A percentile compares a stretch with the other conserved stretches of the same genome.
Conservation (phyloP, 2,888 invertebrate genomes). For the Orchesella flavescens region DNA sequence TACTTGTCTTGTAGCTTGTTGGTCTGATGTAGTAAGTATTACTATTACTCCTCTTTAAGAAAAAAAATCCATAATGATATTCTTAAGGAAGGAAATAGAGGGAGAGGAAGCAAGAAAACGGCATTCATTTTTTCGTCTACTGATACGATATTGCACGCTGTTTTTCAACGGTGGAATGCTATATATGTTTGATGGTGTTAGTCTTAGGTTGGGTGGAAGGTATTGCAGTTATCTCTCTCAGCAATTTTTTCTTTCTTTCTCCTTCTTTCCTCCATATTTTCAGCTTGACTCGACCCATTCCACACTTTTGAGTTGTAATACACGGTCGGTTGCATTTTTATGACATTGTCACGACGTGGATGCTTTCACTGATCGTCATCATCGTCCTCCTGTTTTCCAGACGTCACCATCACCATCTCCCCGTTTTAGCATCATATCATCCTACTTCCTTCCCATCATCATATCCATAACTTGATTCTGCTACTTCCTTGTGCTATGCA, state of each 20-base stretch:
- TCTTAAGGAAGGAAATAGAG: background rate
- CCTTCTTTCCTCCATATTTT: background rate
- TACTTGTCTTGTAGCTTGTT: too few relatives aligned
- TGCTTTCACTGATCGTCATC: background rate
- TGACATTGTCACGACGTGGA: slow-evolving; percentile 1
- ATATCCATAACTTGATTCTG: background rate
- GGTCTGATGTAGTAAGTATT: too few relatives aligned
- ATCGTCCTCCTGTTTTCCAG: background rate
- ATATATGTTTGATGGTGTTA: too few relatives aligned
- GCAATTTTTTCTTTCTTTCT: background rate
- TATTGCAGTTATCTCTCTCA: too few relatives aligned
- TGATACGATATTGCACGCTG: background rate
- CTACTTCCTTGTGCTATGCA: background rate
- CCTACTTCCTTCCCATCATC: background rate
- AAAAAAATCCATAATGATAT: slow-evolving; percentile 8
- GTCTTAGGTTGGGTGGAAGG: too few relatives aligned
- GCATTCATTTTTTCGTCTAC: background rate
- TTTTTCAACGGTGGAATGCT: too few relatives aligned
- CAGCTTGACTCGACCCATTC: background rate
- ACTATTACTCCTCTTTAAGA: too few relatives aligned
- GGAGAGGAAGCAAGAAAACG: background rate
- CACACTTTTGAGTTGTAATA: slow-evolving; percentile 4
- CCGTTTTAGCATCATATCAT: background rate
- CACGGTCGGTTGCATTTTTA: slow-evolving; percentile 23
- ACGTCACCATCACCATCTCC: background rate